Evolutionary conservation across 2,888 invertebrate species (phyloP).

Genomic region (Cantharis nigra): DNA sequence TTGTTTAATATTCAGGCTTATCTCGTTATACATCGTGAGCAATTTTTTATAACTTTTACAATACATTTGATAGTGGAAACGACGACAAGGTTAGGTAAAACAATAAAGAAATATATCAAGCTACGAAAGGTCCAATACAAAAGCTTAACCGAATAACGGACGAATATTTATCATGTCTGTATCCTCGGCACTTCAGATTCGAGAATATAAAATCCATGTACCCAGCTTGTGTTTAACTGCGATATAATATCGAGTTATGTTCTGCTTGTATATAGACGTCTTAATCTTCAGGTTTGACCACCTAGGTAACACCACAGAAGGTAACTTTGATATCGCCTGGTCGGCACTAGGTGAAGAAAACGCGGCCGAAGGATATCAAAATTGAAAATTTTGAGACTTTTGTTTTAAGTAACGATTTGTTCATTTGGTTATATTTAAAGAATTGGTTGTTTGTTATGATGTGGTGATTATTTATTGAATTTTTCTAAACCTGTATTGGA

Average conservation of each 20-base stretch:
- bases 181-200: constrained; percentile 41
- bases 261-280: constrained; percentile 46
- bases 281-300: constrained; percentile 49
- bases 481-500: neutral
- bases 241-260: constrained; percentile 47
- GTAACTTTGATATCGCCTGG: constrained; percentile 30
- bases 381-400: constrained; percentile 32
- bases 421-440: constrained; percentile 27
- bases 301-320: constrained; percentile 38
- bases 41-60: neutral
- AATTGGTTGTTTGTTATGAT: constrained; percentile 15
- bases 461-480: constrained; percentile 23
- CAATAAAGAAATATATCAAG: constrained; percentile 42
- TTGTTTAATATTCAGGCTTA: neutral
- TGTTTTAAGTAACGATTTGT: constrained; percentile 38
- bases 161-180: constrained; percentile 47
- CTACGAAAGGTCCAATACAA: constrained; percentile 36
- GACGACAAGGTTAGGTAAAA: constrained; percentile 27
- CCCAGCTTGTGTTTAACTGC: constrained; percentile 47
- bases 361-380: constrained; percentile 15
- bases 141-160: constrained; percentile 44
- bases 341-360: neutral
- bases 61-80: neutral
- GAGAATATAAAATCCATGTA: constrained; percentile 48
- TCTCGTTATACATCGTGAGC: neutral